Percentiles rank a stretch among this genome's conserved stretches.
These are phyloP conservation scores for Mastacembelus armatus DNA, from an alignment of 2,797 vertebrate species.

Conservation along the genomic window DNA sequence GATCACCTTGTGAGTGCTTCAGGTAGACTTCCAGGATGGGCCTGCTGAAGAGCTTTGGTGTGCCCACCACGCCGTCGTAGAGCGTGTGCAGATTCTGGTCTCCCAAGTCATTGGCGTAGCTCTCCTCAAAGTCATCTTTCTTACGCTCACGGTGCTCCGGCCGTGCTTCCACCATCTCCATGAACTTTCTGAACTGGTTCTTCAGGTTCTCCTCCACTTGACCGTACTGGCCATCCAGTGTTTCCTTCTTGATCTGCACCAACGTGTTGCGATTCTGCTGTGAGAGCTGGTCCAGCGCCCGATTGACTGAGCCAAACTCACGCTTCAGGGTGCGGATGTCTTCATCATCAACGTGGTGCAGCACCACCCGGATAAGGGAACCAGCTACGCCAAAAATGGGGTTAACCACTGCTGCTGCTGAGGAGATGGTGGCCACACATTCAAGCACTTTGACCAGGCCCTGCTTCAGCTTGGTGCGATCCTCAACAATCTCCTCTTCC, in stretches of 20 bases:
- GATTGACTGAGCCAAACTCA: constrained; percentile 81
- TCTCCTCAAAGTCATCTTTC: constrained; percentile 77
- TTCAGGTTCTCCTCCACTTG: constrained; percentile 83
- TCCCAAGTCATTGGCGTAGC: constrained; percentile 77
- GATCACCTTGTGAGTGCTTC: constrained; percentile 79
- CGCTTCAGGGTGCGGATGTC: constrained; percentile 83
- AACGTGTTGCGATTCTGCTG: constrained; percentile 76
- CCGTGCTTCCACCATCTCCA: constrained; percentile 80
- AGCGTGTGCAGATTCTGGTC: constrained; percentile 88
- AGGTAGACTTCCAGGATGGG: constrained; percentile 86
- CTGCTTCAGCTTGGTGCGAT: constrained; percentile 80
- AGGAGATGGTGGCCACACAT: constrained; percentile 84
- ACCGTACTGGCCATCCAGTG: constrained; percentile 82
- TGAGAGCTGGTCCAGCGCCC: constrained; percentile 78
- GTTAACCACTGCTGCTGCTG: constrained; percentile 85
- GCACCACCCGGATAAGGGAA: constrained; percentile 84
- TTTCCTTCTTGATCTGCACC: constrained; percentile 83
- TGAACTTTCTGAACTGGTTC: constrained; percentile 85
- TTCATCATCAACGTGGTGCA: constrained; percentile 84
- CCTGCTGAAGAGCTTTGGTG: constrained; percentile 82
- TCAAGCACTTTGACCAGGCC: constrained; percentile 79
- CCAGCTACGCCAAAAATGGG: constrained; percentile 86
- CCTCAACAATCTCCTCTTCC: constrained; percentile 76
- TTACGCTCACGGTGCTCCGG: constrained; percentile 67
- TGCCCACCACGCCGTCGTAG: constrained; percentile 84